Evolutionary conservation across 2,888 invertebrate genomes (phyloP), one percentile per base, ranked within the genome.

Genomic region (Phengaris alcon): DNA sequence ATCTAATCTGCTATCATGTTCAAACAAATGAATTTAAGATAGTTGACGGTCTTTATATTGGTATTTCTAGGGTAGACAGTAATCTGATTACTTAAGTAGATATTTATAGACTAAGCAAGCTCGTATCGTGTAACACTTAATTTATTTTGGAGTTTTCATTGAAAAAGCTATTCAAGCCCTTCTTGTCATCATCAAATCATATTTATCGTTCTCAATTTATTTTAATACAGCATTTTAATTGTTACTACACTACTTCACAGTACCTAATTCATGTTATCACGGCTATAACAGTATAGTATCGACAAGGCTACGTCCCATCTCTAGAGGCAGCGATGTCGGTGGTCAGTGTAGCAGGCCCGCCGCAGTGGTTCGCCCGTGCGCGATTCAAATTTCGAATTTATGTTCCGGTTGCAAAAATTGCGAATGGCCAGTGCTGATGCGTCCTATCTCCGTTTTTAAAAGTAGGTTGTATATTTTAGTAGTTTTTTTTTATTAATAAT

Each of bases 281-380:
- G 12, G 15, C 48, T 48, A 70, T 48, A 51, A 70, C 46, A 69
- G 15, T 10, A 69, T 12, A 57, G 59, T 72, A 35, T 69, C 69
- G 69, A 75, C 22, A 74, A 55, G 64, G 74, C 76, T 75, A 78
- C 75, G 73, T 81, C 80, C 79, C 90, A 83, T 83, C 90, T 80
- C 89, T 89, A 88, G 48, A 75, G 77, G 78, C 78, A 80, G 79
- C 82, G 82, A 84, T 83, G 82, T 84, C 85, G 86, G 82, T 87
- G 90, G 89, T 91, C 85, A 83, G 87, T 85, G 82, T 82, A 87
- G 84, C 80, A 84, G 87, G 82, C 80, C 81, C 85, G 86, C 80
- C 84, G 88, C 84, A 86, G 81, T 85, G 83, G 86, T 84, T 81
- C 84, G 88, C 82, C 81, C 82, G 88, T 85, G 86, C 81, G 82